Base-by-base conservation (phyloP, 1,140 invertebrate genomes). In the Galendromus occidentalis region DNA sequence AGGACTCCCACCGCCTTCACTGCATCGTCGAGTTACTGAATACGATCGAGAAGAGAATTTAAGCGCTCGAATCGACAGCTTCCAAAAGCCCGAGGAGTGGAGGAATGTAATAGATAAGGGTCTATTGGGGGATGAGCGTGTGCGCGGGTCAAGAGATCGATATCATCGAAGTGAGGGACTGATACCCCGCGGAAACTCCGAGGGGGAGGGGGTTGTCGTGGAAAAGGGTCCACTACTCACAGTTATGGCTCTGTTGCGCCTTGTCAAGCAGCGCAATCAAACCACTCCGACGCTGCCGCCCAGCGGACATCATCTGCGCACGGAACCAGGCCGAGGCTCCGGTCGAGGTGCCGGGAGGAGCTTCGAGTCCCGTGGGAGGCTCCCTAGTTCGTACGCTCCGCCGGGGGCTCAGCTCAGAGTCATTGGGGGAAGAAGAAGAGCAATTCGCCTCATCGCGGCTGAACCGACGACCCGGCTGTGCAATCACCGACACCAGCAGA, bases 311-410 rank as follows among this genome's bases (percentile, higher is more conserved):
- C 51, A 59, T 59, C 51, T 59, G 51, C 14, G 14, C 33, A 33
- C 51, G 51, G 33, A 59, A 59, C 51, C 51, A 59, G 22, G 70
- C 44, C 44, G 41, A 22, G 69, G 69, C 47, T 17, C 30, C 47
- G 17, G 65, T 25, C 9, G 33, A 39, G 20, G 42, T 17, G 65
- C 64, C 64, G 12, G 64, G 30, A 18, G 42, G 22, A 29, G 20
- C 33, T 70, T 69, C 65, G 70, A 73, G 42, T 72, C 69, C 47
- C 22, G 51, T 14, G 2, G 22, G 25, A 17, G 14, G 17, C 9
- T 59, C 51, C 9, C 51, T 17, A 33, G 51, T 33, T 17, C 51
- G 51, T 33, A 59, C 12, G 14, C 14, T 29, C 25, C 51, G 51
- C 51, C 51, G 51, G 25, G 51, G 51, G 33, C 51, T 59, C 51